Evolutionary conservation across 2,888 invertebrate genomes (phyloP), one percentile per base, ranked within the genome.

Genomic region (Amiota mariae): DNA sequence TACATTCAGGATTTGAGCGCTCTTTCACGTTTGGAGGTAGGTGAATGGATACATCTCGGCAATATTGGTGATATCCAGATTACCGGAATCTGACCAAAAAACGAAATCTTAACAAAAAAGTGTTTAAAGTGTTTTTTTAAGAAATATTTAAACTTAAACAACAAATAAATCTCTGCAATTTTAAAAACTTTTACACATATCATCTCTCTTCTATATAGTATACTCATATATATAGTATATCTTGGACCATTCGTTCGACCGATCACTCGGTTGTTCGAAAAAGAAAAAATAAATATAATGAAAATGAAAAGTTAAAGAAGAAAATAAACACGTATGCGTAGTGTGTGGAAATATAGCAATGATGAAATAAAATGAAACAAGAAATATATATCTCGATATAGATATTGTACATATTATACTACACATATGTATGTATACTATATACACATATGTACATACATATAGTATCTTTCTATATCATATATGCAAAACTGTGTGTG

Each of bases 21-120:
- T 91, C 94, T 97, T 91, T 95, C 96, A 92, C 95, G 97, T 91
- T 94, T 97, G 92, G 97, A 97, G 96, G 97, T 97, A 95, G 93
- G 92, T 88, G 89, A 61, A 49, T 72, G 89, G 67, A 49, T 72
- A 73, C 24, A 47, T 61, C n/a, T 63, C 36, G 36, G 36, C 36
- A 36, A 2, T 6, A 36, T 36, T 36, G 4, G 6, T 36, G 4
- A 36, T 54, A n/a, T 8, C 54, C 6, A 8, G 15, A 13, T 8
- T 47, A 49, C 20, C 71, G 77, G 75, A 76, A 68, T 57, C 54
- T 6, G 36, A 68, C 48, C 51, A 63, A 57, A 13, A 49, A 36
- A 68, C 56, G 20, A n/a, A n/a, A 6, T 11, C n/a, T n/a, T n/a
- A n/a, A n/a, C n/a, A n/a, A n/a, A n/a, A 64, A 24, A 64, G 47